Percentiles rank a stretch among this genome's conserved stretches.
These are phyloP conservation scores for Sinocyclocheilus grahami DNA, from an alignment of 2,113 vertebrate species.

Conservation along the genomic window DNA sequence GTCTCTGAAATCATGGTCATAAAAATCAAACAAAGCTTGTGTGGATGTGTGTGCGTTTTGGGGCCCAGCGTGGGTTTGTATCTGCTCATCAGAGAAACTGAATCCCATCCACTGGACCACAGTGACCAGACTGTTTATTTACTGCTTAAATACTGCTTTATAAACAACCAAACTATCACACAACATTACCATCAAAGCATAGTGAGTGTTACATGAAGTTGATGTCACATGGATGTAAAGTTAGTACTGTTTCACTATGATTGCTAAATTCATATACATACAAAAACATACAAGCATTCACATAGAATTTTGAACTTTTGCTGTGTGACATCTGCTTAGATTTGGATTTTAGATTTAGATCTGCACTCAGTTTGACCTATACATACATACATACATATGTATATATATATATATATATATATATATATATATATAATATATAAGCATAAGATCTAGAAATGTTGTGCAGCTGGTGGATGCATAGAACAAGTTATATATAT, in stretches of 20 bases:
- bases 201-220: not conserved
- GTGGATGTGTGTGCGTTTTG: not conserved
- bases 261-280: not conserved
- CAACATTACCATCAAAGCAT: not conserved
- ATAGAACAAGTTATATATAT: no score
- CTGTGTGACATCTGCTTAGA: no score
- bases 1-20: conserved; percentile 45
- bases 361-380: no score
- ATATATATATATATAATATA: no score
- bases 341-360: no score
- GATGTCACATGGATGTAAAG: not conserved
- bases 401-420: no score
- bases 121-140: conserved; percentile 13
- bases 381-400: no score
- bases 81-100: conserved; percentile 13
- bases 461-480: no score
- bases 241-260: not conserved
- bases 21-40: conserved; percentile 39
- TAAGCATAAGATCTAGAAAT: no score
- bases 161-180: conserved; percentile 22
- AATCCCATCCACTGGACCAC: conserved; percentile 9
- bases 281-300: not conserved
- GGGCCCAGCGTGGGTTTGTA: not conserved
- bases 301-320: not conserved
- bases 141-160: not conserved